Evolutionary conservation across 2,888 invertebrate species (phyloP).

Genomic region (Papilio elwesi): DNA sequence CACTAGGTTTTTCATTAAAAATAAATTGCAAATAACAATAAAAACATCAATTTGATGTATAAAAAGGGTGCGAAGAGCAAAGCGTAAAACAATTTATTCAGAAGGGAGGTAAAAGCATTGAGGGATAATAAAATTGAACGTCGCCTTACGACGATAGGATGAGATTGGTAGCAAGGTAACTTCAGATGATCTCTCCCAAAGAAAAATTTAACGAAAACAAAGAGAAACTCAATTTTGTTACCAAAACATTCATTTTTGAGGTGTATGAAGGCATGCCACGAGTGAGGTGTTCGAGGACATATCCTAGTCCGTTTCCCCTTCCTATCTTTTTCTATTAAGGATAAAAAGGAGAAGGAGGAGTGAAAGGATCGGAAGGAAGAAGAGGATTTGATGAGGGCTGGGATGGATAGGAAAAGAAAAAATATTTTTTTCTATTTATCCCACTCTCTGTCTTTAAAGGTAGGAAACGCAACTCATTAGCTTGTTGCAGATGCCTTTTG

Average conservation of each 20-base stretch:
- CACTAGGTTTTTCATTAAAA: background rate
- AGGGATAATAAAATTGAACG: background rate
- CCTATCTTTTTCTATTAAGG: no score
- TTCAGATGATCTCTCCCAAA: background rate
- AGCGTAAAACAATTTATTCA: slow-evolving; percentile 3
- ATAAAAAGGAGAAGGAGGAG: no score
- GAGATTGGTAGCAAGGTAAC: slow-evolving; percentile 2
- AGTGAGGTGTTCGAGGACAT: no score
- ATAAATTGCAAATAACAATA: background rate
- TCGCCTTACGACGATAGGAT: background rate
- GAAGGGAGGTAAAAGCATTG: slow-evolving; percentile 3
- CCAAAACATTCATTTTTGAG: background rate
- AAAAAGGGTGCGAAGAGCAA: slow-evolving; percentile 8
- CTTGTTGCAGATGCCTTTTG: no score
- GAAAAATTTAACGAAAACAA: background rate
- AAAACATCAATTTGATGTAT: background rate
- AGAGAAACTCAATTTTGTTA: background rate
- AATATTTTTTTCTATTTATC: no score
- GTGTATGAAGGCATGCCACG: no score
- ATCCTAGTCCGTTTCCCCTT: no score
- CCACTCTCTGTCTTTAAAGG: no score
- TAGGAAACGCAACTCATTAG: no score
- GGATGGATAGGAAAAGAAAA: no score
- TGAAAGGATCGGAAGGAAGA: no score
- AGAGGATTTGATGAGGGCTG: no score